phyloP scores from a whole-genome alignment of 2,113 vertebrate species.

The Ophiodon elongatus region DNA sequence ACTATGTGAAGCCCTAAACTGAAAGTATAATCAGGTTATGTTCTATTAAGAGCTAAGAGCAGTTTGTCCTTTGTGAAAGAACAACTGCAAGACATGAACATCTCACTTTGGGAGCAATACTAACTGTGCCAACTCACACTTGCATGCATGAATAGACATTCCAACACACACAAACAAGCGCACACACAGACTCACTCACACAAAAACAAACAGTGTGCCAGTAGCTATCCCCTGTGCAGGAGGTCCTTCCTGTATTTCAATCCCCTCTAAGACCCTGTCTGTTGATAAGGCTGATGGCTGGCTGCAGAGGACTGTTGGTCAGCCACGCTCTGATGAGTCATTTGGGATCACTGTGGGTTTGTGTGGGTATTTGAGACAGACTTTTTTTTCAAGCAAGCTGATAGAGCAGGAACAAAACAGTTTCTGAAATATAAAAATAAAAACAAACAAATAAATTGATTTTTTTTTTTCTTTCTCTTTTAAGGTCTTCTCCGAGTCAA shows the following conservation, averaged over 20 bases:
- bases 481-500: neutral
- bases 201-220: constrained; percentile 39
- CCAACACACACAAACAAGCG: constrained; percentile 21
- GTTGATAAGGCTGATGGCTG: constrained; percentile 69
- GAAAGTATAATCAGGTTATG: neutral
- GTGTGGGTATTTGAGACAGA: constrained; percentile 7
- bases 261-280: constrained; percentile 73
- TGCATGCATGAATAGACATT: constrained; percentile 24
- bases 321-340: constrained; percentile 57
- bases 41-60: neutral
- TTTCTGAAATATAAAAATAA: neutral
- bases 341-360: constrained; percentile 47
- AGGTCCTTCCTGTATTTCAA: constrained; percentile 76
- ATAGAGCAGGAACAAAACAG: neutral
- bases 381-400: neutral
- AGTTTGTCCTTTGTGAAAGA: neutral
- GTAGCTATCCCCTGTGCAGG: constrained; percentile 38
- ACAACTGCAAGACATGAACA: neutral
- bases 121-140: constrained; percentile 37
- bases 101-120: constrained; percentile 7
- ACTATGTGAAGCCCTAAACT: neutral
- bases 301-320: constrained; percentile 44
- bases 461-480: too few relatives aligned
- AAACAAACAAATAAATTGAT: neutral
- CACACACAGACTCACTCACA: constrained; percentile 19